Percentiles rank a stretch among this genome's conserved stretches.
These are phyloP conservation scores for Ligdia adustata DNA, from an alignment of 2,888 invertebrate species.

Conservation along the genomic window DNA sequence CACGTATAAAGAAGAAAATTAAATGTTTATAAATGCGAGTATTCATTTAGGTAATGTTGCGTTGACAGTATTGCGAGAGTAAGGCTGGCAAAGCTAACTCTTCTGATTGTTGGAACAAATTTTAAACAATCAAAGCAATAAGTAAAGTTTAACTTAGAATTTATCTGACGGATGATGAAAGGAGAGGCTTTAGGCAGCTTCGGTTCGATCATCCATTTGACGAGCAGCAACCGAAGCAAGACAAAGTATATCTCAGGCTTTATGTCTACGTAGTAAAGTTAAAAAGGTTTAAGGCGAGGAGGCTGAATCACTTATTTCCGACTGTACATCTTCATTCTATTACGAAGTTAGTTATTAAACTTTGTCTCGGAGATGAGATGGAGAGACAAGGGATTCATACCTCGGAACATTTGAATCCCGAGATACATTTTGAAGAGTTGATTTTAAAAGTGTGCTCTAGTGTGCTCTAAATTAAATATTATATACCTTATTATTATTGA, in stretches of 20 bases:
- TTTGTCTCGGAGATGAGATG: constrained; percentile 26
- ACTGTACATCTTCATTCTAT: constrained; percentile 27
- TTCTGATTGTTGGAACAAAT: too few relatives aligned
- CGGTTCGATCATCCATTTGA: constrained; percentile 7
- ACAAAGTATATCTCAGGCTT: constrained; percentile 7
- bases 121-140: too few relatives aligned
- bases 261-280: constrained; percentile 20
- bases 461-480: background rate
- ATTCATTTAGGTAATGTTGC: too few relatives aligned
- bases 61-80: too few relatives aligned
- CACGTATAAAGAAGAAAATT: too few relatives aligned
- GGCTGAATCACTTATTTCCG: constrained; percentile 21
- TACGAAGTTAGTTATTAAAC: constrained; percentile 32
- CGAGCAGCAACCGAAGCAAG: constrained; percentile 1
- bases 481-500: too few relatives aligned
- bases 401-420: constrained; percentile 20
- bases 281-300: constrained; percentile 17
- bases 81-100: too few relatives aligned
- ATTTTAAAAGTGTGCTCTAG: background rate
- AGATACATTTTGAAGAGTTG: constrained; percentile 13
- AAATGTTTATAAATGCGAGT: too few relatives aligned
- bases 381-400: constrained; percentile 25
- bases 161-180: background rate
- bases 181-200: constrained; percentile 2
- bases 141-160: background rate